A percentile compares a stretch with the other conserved stretches of the same genome.
Conservation (phyloP, 2,113 vertebrate species). For the Blennius ocellaris region DNA sequence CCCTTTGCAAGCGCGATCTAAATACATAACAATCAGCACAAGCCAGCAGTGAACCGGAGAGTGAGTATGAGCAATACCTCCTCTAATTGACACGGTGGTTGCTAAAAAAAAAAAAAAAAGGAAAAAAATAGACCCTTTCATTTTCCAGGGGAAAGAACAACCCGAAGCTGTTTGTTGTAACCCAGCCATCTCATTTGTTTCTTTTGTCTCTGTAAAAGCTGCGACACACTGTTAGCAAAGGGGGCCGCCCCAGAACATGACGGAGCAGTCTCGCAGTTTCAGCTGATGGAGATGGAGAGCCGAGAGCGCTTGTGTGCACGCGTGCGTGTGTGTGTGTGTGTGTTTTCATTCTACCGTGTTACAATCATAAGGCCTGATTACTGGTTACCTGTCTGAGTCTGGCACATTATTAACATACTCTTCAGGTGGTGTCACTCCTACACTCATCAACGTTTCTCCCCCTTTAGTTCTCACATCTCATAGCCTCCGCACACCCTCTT, state of each 20-base stretch:
- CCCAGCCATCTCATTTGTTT: constrained; percentile 74
- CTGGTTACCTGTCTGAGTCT: constrained; percentile 66
- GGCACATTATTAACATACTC: constrained; percentile 74
- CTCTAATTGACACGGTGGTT: constrained; percentile 64
- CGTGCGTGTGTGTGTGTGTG: constrained; percentile 9
- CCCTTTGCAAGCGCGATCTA: constrained; percentile 37
- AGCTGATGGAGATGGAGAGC: constrained; percentile 66
- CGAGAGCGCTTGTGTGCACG: constrained; percentile 25
- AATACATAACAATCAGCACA: constrained; percentile 66
- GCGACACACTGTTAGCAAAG: constrained; percentile 68
- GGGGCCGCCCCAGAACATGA: constrained; percentile 61
- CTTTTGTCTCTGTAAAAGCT: constrained; percentile 71
- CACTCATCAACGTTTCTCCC: constrained; percentile 58
- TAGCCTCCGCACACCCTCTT: constrained; percentile 17
- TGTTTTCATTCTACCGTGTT: constrained; percentile 55
- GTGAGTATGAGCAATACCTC: constrained; percentile 50
- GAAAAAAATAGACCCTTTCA: constrained; percentile 48
- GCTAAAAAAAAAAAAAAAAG: constrained; percentile 10
- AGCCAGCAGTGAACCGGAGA: constrained; percentile 47
- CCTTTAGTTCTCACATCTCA: constrained; percentile 42
- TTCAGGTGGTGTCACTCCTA: constrained; percentile 72
- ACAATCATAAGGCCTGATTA: constrained; percentile 77
- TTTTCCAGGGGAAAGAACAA: constrained; percentile 67
- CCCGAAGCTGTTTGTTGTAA: constrained; percentile 73
- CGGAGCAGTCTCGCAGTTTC: constrained; percentile 51